Conservation (phyloP, 2,113 vertebrate genomes). For the Esox niger region DNA sequence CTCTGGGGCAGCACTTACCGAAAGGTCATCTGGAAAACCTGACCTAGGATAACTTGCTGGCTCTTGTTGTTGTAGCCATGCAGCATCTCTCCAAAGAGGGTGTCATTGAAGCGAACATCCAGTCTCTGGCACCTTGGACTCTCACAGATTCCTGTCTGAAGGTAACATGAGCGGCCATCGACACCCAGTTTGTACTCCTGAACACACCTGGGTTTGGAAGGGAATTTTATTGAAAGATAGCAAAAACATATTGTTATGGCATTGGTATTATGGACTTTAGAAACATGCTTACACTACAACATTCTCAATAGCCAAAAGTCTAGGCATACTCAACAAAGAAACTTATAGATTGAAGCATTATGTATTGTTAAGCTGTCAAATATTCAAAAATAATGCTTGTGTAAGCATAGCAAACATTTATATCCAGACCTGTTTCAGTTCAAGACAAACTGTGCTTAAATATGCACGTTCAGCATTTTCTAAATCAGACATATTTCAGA, state of each 20-base stretch:
- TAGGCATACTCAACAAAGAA: not conserved
- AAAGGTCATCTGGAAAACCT: slow-evolving; percentile 98
- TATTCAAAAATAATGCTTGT: not conserved
- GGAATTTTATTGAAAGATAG: not conserved
- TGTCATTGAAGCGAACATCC: slow-evolving; percentile 88
- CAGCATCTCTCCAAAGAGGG: slow-evolving; percentile 96
- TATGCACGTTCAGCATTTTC: slow-evolving; percentile 4
- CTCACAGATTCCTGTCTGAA: slow-evolving; percentile 90
- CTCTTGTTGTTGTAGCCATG: slow-evolving; percentile 95
- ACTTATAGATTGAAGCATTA: not conserved
- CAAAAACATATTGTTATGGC: not conserved
- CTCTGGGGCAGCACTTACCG: slow-evolving; percentile 70
- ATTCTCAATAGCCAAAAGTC: too few species aligned
- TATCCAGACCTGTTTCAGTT: not conserved
- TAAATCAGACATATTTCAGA: not conserved
- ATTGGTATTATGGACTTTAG: not conserved
- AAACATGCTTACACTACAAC: not conserved
- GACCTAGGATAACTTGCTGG: slow-evolving; percentile 90
- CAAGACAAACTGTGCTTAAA: not conserved
- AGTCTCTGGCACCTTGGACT: slow-evolving; percentile 86
- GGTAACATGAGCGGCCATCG: slow-evolving; percentile 91
- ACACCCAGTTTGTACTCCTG: slow-evolving; percentile 94
- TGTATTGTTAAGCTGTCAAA: not conserved
- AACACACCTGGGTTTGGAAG: slow-evolving; percentile 80
- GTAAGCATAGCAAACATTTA: slow-evolving; percentile 3